Evolutionary conservation across 2,888 invertebrate species (phyloP), one percentile per base, ranked within the genome.

Genomic region (Dusona sp.): DNA sequence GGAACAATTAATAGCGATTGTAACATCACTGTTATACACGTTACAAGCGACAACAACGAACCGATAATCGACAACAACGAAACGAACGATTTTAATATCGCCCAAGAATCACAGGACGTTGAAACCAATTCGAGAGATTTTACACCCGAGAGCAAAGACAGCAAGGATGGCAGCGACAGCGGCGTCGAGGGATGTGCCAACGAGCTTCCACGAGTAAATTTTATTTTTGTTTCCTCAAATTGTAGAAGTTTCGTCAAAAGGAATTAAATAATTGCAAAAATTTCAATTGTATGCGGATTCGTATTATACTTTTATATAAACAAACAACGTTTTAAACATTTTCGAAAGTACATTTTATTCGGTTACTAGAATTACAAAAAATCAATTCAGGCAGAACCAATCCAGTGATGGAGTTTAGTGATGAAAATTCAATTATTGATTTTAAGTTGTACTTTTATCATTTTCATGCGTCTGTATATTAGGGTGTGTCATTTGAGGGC

Each of bases 131-230:
- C 67, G 88, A 92, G 86, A 90, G 92, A 75, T 75, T 85, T 73
- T 89, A 91, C 78, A 51, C 87, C 22, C 73, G 88, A 73, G 92
- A 93, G 77, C 90, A 92, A 94, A 84, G 94, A 94, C 88, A 93
- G 92, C 86, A 94, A 94, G 86, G 97, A 97, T 86, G 97, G 97
- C 83, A 97, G 97, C 92, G 97, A 97, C 92, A 97, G 97, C 91
- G 98, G 97, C 7, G 97, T 97, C 22, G 97, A 97, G 91, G 96
- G 97, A 3, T 93, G 95, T 83, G 95, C 95, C 72, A 95, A 95
- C 73, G 95, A 95, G 80, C 91, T 95, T 87, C 90, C 92, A 90
- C 91, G 95, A 95, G 91, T 94, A 88, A 88, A 83, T 72, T 80
- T 33, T 61, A n/a, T 7, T 42, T 29, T 54, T 22, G 42, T 13